Percentiles rank a stretch among this genome's conserved stretches.
These are phyloP conservation scores for Idaea dimidiata DNA, from an alignment of 2,888 invertebrate genomes.

Conservation along the genomic window DNA sequence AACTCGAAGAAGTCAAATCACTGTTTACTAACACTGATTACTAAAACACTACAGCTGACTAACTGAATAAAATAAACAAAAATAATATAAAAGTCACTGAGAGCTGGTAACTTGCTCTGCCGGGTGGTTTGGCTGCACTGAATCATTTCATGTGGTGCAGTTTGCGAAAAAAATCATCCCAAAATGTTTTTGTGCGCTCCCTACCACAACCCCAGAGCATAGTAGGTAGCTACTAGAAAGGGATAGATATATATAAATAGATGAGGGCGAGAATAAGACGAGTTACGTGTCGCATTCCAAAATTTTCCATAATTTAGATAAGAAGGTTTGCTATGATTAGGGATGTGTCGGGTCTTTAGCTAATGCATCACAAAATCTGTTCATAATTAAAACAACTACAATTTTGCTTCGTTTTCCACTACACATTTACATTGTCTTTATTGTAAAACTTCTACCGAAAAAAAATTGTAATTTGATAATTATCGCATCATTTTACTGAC, in stretches of 20 bases:
- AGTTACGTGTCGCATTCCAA: constrained; percentile 69
- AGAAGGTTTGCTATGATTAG: constrained; percentile 78
- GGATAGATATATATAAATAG: constrained; percentile 42
- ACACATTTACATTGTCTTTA: background rate
- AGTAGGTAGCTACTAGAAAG: constrained; percentile 62
- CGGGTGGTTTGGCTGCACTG: constrained; percentile 45
- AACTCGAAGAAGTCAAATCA: background rate
- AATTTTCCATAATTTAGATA: constrained; percentile 80
- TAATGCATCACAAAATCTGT: background rate
- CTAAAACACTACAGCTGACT: background rate
- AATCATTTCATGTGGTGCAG: constrained; percentile 63
- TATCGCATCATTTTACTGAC: background rate
- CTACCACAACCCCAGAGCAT: constrained; percentile 65
- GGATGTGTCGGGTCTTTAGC: constrained; percentile 50
- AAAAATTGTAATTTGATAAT: background rate
- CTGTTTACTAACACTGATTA: background rate
- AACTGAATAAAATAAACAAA: constrained; percentile 18
- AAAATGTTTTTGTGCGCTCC: constrained; percentile 72
- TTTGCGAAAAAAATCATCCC: constrained; percentile 78
- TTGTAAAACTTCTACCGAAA: background rate
- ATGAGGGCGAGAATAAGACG: constrained; percentile 53
- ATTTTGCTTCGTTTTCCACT: background rate
- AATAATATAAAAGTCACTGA: constrained; percentile 4
- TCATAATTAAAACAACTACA: background rate
- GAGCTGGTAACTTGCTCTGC: constrained; percentile 21